Base-by-base conservation (phyloP, 2,113 vertebrate genomes). In the Dasypus novemcinctus region DNA sequence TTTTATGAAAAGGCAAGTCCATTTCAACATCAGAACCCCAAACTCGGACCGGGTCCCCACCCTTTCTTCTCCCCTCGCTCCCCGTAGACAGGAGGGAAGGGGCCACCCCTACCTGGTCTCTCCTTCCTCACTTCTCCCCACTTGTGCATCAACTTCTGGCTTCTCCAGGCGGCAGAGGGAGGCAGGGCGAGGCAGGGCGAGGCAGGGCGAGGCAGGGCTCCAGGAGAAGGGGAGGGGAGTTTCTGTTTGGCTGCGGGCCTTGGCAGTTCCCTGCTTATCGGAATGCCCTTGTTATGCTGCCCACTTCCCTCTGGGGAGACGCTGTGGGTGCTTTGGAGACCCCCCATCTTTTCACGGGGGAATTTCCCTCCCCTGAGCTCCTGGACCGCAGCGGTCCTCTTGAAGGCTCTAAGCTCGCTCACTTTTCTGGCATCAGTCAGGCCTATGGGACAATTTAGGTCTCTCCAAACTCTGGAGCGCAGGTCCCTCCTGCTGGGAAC, bases 1-100 rank as follows among this genome's bases (percentile, higher is more conserved):
- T 86, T 52, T 88, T 21, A 33, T 41, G 91, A 96, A 68, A 54
- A 59, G 17, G 27, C 29, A 64, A 36, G 17, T 61, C 29, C 5
- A 13, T 76, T 46, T 46, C 78, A 18, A 0, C 36, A 5, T 43
- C 18, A 52, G 90, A 89, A 10, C 61, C 43, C 31, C 18, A 0
- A 27, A 25, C 4, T 61, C 25, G 43, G 11, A 59, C 43, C 23
- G 12, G 2, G 31, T 15, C 10, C 43, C 12, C 41, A 11, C 4
- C 38, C 57, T 76, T 54, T 29, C 64, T 63, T 91, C 38, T 61
- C 29, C 13, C 20, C 52, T 7, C 17, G 29, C 29, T 63, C 36
- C 33, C 49, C 13, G 20, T 21, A 49, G 46, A 18, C 0, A 0
- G 23, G 27, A 38, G 25, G 52, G 38, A 31, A 41, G 46, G 71